Conservation (phyloP, 2,113 vertebrate species). For the Puntigrus tetrazona region DNA sequence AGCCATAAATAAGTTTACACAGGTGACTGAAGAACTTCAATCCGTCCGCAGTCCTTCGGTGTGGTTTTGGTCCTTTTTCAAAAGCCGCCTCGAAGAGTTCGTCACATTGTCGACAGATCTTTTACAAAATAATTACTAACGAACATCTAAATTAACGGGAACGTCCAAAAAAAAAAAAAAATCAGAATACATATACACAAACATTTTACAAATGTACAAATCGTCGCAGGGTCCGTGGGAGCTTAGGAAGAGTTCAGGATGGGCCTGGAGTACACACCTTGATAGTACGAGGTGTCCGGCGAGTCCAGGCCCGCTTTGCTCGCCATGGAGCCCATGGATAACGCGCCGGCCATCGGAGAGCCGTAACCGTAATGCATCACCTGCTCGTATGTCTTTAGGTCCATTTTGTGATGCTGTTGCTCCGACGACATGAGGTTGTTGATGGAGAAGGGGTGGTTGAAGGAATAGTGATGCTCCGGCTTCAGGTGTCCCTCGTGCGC, state of each 20-base stretch:
- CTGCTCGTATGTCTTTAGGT: constrained; percentile 98
- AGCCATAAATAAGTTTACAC: constrained; percentile 99
- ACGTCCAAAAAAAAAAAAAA: too few relatives aligned
- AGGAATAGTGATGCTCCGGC: constrained; percentile 97
- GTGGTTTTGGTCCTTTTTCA: constrained; percentile 83
- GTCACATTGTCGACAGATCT: constrained; percentile 75
- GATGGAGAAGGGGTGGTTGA: constrained; percentile 99
- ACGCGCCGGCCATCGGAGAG: constrained; percentile 89
- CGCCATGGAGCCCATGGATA: constrained; percentile 93
- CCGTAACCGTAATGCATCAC: constrained; percentile 98
- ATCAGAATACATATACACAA: constrained; percentile 80
- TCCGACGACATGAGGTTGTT: constrained; percentile 98
- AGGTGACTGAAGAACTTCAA: constrained; percentile 88
- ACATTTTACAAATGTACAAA: constrained; percentile 82
- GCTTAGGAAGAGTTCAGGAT: constrained; percentile 98
- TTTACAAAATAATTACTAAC: constrained; percentile 79
- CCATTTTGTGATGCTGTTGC: constrained; percentile 99
- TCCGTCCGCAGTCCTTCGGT: constrained; percentile 66
- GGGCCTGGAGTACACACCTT: constrained; percentile 95
- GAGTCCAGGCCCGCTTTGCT: constrained; percentile 92
- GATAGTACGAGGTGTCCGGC: constrained; percentile 92
- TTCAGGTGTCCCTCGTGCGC: constrained; percentile 94
- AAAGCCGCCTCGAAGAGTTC: constrained; percentile 75
- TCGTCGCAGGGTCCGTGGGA: constrained; percentile 62
- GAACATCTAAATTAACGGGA: constrained; percentile 80